Conservation (phyloP, 2,113 vertebrate species). For the Sylvietta virens region DNA sequence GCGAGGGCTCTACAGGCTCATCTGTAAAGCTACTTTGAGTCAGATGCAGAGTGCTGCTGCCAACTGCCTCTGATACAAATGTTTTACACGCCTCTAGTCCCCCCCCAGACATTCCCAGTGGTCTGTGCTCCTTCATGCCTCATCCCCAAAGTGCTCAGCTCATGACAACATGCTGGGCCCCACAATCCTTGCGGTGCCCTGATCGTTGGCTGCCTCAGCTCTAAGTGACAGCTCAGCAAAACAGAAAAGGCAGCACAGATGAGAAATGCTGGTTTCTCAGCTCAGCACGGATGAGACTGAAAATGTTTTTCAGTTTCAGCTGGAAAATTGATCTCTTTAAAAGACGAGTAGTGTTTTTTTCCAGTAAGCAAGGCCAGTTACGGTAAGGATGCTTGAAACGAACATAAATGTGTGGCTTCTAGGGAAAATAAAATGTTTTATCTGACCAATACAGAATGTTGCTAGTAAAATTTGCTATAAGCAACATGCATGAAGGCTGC, state of each 20-base stretch:
- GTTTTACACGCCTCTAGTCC: not conserved
- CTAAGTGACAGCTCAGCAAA: slow-evolving; percentile 65
- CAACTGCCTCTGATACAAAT: not conserved
- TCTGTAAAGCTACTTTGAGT: not conserved
- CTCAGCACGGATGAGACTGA: slow-evolving; percentile 65
- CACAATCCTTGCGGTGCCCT: not conserved
- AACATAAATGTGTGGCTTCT: slow-evolving; percentile 62
- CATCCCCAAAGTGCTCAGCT: not conserved
- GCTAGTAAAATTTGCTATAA: slow-evolving; percentile 51
- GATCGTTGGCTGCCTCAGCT: not conserved
- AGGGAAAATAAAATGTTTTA: slow-evolving; percentile 63
- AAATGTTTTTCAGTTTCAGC: slow-evolving; percentile 77
- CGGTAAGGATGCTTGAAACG: slow-evolving; percentile 64
- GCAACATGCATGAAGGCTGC: not conserved
- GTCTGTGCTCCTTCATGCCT: not conserved
- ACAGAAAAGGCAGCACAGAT: slow-evolving; percentile 17
- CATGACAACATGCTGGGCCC: rapidly evolving
- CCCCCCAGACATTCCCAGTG: not conserved
- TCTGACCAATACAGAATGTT: slow-evolving; percentile 45
- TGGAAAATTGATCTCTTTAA: slow-evolving; percentile 75
- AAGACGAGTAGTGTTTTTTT: slow-evolving; percentile 65
- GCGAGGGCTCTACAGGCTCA: not conserved
- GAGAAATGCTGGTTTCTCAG: slow-evolving; percentile 73
- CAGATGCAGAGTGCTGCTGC: not conserved
- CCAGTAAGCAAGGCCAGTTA: slow-evolving; percentile 73